Conservation (phyloP, 2,888 invertebrate species). For the Tiliacea aurago region DNA sequence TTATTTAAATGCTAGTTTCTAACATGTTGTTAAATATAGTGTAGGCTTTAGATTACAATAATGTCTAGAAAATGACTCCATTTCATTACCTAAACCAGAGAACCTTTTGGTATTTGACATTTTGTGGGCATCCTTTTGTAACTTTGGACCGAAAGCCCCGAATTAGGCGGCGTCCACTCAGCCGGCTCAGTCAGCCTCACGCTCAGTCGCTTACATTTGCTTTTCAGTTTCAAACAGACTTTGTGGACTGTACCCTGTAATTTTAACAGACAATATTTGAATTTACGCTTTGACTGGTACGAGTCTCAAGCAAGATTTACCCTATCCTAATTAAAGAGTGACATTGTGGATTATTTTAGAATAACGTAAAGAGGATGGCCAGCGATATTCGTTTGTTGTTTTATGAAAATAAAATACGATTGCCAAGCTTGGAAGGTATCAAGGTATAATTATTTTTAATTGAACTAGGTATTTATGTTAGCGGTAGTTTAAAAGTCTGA, state of each 20-base stretch:
- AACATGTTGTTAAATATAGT: background rate
- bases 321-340: background rate
- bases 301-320: background rate
- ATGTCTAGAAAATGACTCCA: background rate
- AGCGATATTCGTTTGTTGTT: background rate
- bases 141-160: slow-evolving; percentile 16
- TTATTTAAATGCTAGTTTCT: background rate
- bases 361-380: background rate
- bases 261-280: background rate
- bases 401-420: background rate
- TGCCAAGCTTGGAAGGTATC: background rate
- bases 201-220: slow-evolving; percentile 22
- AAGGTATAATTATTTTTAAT: background rate
- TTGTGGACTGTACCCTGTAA: background rate
- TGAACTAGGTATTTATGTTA: background rate
- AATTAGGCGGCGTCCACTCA: slow-evolving; percentile 27
- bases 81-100: background rate
- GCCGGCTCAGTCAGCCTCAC: background rate
- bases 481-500: background rate
- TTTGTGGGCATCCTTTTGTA: slow-evolving; percentile 21
- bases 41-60: background rate
- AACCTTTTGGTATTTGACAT: slow-evolving; percentile 45
- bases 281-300: background rate
- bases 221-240: slow-evolving; percentile 15
- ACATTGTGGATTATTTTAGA: background rate